A percentile compares a stretch with the other conserved stretches of the same genome.
Evolutionary conservation across 1,140 invertebrate species (phyloP).

Genomic region (Acromyrmex echinatior): DNA sequence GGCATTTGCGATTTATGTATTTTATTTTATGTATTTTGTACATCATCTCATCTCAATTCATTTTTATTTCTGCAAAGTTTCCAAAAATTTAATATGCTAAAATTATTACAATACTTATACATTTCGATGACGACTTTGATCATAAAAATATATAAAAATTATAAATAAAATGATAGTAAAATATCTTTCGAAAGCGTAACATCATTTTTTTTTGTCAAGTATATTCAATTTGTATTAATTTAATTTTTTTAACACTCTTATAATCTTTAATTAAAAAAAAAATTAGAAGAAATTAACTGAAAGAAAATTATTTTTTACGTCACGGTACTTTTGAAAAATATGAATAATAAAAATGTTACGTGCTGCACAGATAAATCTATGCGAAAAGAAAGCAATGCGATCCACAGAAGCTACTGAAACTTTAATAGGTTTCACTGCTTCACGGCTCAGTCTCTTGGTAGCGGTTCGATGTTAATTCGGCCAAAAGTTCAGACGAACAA

Average conservation of each 20-base stretch:
- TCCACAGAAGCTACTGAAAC: conserved; percentile 45
- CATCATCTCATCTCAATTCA: conserved; percentile 64
- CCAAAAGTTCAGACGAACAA: conserved; percentile 73
- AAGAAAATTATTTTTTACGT: neutral
- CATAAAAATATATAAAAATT: conserved; percentile 55
- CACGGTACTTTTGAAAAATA: neutral
- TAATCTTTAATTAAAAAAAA: conserved; percentile 16
- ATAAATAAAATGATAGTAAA: neutral
- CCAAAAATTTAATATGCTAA: neutral
- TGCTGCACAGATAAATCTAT: conserved; percentile 42
- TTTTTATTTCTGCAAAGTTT: conserved; percentile 55
- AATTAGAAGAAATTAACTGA: neutral
- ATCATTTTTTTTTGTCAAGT: neutral
- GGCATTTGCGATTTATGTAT: conserved; percentile 58
- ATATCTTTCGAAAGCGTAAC: neutral
- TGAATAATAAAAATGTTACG: neutral
- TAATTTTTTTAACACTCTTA: neutral
- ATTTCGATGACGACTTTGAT: conserved; percentile 62
- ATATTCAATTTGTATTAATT: neutral
- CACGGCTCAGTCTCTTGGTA: conserved; percentile 32
- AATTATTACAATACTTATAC: conserved; percentile 48
- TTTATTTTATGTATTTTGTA: conserved; percentile 51
- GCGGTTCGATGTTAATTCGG: conserved; percentile 66
- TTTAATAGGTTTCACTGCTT: conserved; percentile 47
- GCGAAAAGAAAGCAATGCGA: conserved; percentile 56